These are phyloP conservation scores for Heliconius cydno DNA, from an alignment of 2,888 invertebrate genomes.

Conservation along the genomic window DNA sequence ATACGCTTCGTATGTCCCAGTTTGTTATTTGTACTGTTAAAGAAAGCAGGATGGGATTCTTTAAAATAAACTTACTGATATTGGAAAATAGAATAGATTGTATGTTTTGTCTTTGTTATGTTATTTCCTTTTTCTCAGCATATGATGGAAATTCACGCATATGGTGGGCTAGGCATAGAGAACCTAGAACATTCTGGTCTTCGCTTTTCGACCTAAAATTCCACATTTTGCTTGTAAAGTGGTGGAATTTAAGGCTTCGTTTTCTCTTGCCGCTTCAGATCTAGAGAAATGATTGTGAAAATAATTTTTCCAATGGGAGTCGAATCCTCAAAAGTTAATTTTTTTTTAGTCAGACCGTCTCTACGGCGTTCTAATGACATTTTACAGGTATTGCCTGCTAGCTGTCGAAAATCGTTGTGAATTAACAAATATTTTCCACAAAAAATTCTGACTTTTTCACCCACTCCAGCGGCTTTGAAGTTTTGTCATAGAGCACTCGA, in stretches of 20 bases:
- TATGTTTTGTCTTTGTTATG: not conserved
- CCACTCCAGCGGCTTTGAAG: constrained; percentile 9
- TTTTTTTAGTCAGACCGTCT: not conserved
- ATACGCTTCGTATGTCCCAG: not conserved
- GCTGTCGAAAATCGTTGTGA: not conserved
- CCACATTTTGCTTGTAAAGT: too few relatives aligned
- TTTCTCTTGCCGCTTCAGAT: too few relatives aligned
- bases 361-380: not conserved
- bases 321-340: not conserved
- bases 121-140: not conserved
- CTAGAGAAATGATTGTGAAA: too few relatives aligned
- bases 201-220: too few relatives aligned
- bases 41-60: constrained; percentile 5
- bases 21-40: constrained; percentile 20
- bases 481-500: constrained; percentile 16
- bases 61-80: not conserved
- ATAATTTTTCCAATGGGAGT: not conserved
- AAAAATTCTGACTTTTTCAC: not conserved
- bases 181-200: too few relatives aligned
- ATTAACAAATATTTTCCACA: not conserved
- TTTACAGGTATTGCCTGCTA: not conserved
- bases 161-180: too few relatives aligned
- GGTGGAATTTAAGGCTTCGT: too few relatives aligned
- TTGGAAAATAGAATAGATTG: not conserved
- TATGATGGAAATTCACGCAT: too few relatives aligned